A percentile compares a stretch with the other conserved stretches of the same genome.
Evolutionary conservation across 2,888 invertebrate species (phyloP).

Genomic region (Lagria hirta): DNA sequence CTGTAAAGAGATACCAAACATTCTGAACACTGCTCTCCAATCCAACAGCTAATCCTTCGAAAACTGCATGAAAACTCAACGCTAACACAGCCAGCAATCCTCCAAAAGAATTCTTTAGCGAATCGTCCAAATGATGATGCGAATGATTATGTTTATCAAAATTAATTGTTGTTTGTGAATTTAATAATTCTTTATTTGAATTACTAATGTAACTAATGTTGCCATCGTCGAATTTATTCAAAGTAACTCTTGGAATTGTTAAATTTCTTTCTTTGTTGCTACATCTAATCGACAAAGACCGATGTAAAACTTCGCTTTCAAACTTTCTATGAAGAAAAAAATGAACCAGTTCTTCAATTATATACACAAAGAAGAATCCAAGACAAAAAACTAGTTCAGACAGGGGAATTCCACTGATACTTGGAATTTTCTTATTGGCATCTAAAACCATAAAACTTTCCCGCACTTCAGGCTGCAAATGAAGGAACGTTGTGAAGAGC

Average conservation of each 20-base stretch:
- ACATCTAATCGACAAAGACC: constrained; percentile 59
- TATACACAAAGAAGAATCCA: constrained; percentile 66
- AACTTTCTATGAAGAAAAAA: constrained; percentile 55
- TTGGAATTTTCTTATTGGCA: constrained; percentile 52
- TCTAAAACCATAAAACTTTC: constrained; percentile 58
- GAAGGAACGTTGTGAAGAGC: constrained; percentile 65
- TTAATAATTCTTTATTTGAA: constrained; percentile 47
- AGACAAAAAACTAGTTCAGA: constrained; percentile 63
- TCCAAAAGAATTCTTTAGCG: constrained; percentile 58
- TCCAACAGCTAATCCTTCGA: constrained; percentile 70
- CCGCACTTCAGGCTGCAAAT: constrained; percentile 67
- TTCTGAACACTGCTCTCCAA: constrained; percentile 60
- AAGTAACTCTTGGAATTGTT: constrained; percentile 48
- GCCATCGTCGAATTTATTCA: constrained; percentile 48
- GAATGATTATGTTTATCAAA: constrained; percentile 26
- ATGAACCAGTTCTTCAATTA: constrained; percentile 65
- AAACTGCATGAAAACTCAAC: constrained; percentile 68
- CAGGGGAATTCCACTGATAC: constrained; percentile 56
- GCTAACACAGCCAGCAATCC: constrained; percentile 66
- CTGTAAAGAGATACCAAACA: constrained; percentile 64
- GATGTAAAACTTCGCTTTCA: constrained; percentile 53
- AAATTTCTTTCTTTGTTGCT: constrained; percentile 50
- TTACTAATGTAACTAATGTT: constrained; percentile 46
- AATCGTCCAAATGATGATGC: constrained; percentile 33
- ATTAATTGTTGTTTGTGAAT: constrained; percentile 37